Conservation (phyloP, 2,113 vertebrate species). For the Sylvilagus bachmani region DNA sequence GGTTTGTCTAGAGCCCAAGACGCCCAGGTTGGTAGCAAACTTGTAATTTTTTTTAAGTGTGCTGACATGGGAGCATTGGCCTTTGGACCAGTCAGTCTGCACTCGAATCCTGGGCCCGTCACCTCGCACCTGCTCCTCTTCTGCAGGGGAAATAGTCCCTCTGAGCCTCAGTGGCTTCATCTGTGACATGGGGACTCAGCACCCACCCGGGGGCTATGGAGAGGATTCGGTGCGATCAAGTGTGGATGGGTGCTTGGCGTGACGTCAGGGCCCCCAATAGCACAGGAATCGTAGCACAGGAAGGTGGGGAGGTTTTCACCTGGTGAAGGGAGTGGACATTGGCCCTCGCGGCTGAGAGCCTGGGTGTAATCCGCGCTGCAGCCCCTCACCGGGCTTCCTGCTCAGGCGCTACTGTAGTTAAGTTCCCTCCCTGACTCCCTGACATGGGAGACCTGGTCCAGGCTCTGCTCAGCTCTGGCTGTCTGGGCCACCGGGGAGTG, state of each 20-base stretch:
- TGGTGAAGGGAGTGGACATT: too few species aligned
- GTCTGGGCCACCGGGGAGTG: too few species aligned
- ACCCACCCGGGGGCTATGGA: fast-evolving
- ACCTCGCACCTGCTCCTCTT: not conserved
- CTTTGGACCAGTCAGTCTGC: fast-evolving
- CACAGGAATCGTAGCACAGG: not conserved
- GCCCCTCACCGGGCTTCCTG: too few species aligned
- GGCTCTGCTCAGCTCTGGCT: too few species aligned
- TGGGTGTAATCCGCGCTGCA: too few species aligned
- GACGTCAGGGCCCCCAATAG: too few species aligned
- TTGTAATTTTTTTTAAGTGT: not conserved
- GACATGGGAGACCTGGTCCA: too few species aligned
- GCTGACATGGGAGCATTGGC: fast-evolving
- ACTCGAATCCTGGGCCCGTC: not conserved
- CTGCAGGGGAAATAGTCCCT: not conserved
- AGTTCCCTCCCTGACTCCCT: too few species aligned
- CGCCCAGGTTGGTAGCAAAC: not conserved
- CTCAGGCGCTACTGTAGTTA: too few species aligned
- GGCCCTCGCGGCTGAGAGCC: too few species aligned
- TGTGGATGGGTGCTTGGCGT: not conserved
- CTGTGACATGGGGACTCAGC: not conserved
- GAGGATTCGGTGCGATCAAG: not conserved
- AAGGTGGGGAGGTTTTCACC: not conserved
- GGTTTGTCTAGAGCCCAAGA: not conserved
- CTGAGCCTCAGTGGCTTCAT: not conserved